Base-by-base conservation (phyloP, 2,113 vertebrate species). In the Istiophorus platypterus region DNA sequence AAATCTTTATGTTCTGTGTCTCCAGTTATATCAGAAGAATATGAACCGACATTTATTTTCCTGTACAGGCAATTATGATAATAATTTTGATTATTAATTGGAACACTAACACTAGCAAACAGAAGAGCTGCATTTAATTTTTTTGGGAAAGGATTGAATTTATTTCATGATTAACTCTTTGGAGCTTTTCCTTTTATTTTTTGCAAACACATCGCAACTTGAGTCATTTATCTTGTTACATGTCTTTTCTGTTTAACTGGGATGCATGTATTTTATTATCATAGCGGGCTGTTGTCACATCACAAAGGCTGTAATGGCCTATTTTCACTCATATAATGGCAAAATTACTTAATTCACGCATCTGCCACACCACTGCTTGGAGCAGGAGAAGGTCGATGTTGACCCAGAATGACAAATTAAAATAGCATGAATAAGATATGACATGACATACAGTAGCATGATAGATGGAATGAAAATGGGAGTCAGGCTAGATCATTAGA, bases 351-450 rank as follows among this genome's bases (percentile, higher is more conserved):
- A 17, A 49, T 85, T 90, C 80, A 75, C 85, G 91, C 84, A 87
- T 91, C 80, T 92, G 82, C 72, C 82, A 66, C 71, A 66, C 70
- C 27, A 54, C 82, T 85, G 90, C 83, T 69, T 62, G 56, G 67
- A 88, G 78, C 66, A 85, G 79, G 76, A 91, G 78, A 83, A 73
- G 71, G 74, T 87, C 87, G 70, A 51, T 27, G 4, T 70, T 89
- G 90, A 92, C 90, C 89, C 86, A 83, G 90, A 90, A 89, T 88
- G 57, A 84, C 88, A 90, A 83, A 93, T 93, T 93, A 91, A 92
- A 94, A 92, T 61, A 84, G 85, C 82, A 90, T 89, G 84, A 92
- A 92, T 93, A 82, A 86, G 79, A 89, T 76, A 68, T 78, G 83
- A 88, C 84, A 81, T 78, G 83, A 88, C 84, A 81, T 78, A 77